Evolutionary conservation across 2,797 vertebrate species (phyloP), one percentile per base, ranked within the genome.

Genomic region (Crax fasciolata): DNA sequence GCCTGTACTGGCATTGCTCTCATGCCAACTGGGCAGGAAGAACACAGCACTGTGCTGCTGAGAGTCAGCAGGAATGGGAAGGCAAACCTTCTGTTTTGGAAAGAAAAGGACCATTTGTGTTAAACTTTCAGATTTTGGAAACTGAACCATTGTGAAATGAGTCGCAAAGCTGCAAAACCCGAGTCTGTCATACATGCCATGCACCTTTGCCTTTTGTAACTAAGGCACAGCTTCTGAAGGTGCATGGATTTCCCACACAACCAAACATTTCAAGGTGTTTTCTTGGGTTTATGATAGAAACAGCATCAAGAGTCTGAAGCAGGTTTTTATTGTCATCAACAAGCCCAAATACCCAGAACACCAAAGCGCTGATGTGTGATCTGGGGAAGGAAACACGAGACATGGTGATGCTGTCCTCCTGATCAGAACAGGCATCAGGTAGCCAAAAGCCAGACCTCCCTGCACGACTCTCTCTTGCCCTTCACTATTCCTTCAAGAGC

Each of bases 31-130:
- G 70, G 32, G 61, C 30, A 25, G 46, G 32, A 52, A 20, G 23
- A 87, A n/a, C 14, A 6, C 0, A 1, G 44, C 19, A 48, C 1
- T 3, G 79, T 35, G 16, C 24, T 55, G 51, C 35, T 0, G 11
- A 43, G 43, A 11, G 28, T 30, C 0, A 0, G 30, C 46, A 28
- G n/a, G 24, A 54, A 3, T 0, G 12, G 46, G 44, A 76, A 54
- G n/a, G 35, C 28, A 48, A 77, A 7, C 11, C 35, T 7, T 35
- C 0, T 18, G 6, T 65, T 90, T 67, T 63, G 54, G 59, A 43
- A 86, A 71, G 10, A 11, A 62, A 83, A 79, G 39, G 46, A 28
- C 19, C 19, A 28, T 28, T 21, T 35, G 35, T 21, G 19, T 51
- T 19, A 39, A 39, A 13, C 35, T 32, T 52, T 21, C 28, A 39